These are phyloP conservation scores for Chrysotoxum bicinctum DNA, from an alignment of 2,888 invertebrate genomes.

Conservation along the genomic window DNA sequence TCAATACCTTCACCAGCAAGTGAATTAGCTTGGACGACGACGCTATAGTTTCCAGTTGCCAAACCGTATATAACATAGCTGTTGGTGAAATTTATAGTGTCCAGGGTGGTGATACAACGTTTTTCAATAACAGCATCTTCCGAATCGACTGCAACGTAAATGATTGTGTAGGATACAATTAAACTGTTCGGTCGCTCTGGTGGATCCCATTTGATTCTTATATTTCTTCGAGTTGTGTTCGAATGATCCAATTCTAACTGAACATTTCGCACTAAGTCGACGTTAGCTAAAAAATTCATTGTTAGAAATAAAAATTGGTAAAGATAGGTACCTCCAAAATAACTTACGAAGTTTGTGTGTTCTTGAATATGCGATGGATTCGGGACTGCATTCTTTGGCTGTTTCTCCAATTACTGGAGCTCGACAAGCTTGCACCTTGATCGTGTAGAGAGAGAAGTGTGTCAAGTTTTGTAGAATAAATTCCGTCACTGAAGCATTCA, in stretches of 20 bases:
- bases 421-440: constrained; percentile 91
- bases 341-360: constrained; percentile 82
- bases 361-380: constrained; percentile 82
- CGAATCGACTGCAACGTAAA: constrained; percentile 83
- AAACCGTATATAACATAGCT: constrained; percentile 81
- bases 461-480: constrained; percentile 85
- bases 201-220: constrained; percentile 90
- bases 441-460: constrained; percentile 90
- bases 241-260: constrained; percentile 78
- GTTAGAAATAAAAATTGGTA: not conserved
- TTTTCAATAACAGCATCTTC: constrained; percentile 87
- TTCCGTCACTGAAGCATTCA: constrained; percentile 79
- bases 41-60: constrained; percentile 91
- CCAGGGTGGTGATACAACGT: constrained; percentile 86
- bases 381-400: constrained; percentile 83
- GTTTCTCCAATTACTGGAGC: constrained; percentile 78
- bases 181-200: constrained; percentile 94
- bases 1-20: constrained; percentile 88
- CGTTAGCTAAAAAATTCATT: constrained; percentile 83
- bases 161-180: constrained; percentile 91
- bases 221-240: constrained; percentile 83
- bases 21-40: constrained; percentile 89
- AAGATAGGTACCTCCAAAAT: not conserved
- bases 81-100: constrained; percentile 82
- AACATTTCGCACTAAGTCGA: constrained; percentile 85